phyloP scores from a whole-genome alignment of 2,797 vertebrate species.

The Tiaroga cobitis region DNA sequence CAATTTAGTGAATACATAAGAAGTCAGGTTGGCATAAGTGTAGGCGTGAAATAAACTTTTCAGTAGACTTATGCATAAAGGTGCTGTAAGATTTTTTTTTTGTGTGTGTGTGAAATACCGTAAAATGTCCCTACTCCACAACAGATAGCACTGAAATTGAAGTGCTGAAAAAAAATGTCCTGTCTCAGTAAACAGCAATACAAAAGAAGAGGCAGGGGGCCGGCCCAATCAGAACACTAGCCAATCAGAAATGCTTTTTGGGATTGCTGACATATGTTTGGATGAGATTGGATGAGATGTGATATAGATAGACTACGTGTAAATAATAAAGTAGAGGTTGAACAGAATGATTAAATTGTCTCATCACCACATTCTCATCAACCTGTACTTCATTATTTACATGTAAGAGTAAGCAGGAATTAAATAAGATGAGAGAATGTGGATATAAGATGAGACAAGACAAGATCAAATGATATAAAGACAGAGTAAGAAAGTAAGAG shows the following conservation, averaged over 20 bases:
- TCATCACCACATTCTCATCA: background rate
- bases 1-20: background rate
- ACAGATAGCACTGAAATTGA: background rate
- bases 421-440: background rate
- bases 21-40: background rate
- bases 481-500: constrained; percentile 1
- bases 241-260: background rate
- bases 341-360: background rate
- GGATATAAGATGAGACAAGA: background rate
- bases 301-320: background rate
- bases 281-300: background rate
- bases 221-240: background rate
- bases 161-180: background rate
- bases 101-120: background rate
- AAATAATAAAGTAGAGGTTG: background rate
- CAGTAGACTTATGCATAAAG: background rate
- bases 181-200: background rate
- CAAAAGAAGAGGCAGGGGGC: background rate
- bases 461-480: background rate
- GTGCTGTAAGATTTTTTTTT: background rate
- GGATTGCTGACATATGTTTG: background rate
- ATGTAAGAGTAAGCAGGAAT: background rate
- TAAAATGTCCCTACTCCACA: background rate
- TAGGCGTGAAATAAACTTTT: background rate
- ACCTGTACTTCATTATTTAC: background rate